Evolutionary conservation across 2,797 vertebrate genomes (phyloP).

Genomic region (Anolis apletophallus): DNA sequence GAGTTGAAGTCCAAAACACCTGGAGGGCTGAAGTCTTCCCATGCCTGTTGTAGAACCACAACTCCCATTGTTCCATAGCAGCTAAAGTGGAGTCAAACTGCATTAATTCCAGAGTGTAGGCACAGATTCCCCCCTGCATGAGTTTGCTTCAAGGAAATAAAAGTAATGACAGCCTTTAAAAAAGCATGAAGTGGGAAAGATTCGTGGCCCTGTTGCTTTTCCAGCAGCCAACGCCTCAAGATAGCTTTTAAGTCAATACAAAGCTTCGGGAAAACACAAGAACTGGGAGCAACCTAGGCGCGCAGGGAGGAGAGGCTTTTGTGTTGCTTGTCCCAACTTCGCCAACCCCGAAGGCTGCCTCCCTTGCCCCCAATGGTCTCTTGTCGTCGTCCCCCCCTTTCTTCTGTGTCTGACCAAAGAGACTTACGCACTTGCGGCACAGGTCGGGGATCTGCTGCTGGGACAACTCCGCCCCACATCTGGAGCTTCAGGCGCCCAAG

Average conservation of each 20-base stretch:
- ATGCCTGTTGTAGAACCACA: too few species aligned
- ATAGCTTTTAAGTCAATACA: not conserved
- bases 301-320: not conserved
- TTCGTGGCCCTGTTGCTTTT: too few species aligned
- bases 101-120: too few species aligned
- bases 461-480: too few species aligned
- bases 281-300: too few species aligned
- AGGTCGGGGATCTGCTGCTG: too few species aligned
- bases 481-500: not conserved
- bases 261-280: not conserved
- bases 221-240: not conserved
- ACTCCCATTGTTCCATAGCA: too few species aligned
- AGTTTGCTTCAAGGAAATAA: not conserved
- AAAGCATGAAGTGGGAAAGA: too few species aligned
- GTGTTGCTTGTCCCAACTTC: not conserved
- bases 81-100: too few species aligned
- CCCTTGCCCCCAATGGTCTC: not conserved
- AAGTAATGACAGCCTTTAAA: not conserved
- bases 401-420: slow-evolving; percentile 40
- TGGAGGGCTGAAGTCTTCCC: too few species aligned
- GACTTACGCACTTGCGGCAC: too few species aligned
- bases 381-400: slow-evolving; percentile 22
- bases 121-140: not conserved
- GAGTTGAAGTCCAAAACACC: too few species aligned
- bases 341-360: not conserved